A percentile compares a stretch with the other conserved stretches of the same genome.
Conservation (phyloP, 2,113 vertebrate species). For the Sturnus vulgaris region DNA sequence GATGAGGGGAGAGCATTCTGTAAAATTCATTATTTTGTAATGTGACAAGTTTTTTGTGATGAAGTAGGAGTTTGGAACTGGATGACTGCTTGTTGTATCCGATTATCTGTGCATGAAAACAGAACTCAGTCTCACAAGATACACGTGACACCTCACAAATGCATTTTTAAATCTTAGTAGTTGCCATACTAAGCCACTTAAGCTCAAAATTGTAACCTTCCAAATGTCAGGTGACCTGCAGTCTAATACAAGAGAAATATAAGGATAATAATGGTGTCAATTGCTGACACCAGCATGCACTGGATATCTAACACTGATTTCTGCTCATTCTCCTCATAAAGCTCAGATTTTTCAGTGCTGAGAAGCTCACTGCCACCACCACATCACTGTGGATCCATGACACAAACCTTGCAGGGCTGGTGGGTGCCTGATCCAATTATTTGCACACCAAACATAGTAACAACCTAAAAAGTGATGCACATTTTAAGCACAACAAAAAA, state of each 20-base stretch:
- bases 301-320: neutral
- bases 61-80: neutral
- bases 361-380: neutral
- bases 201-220: neutral
- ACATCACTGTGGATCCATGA: neutral
- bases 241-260: neutral
- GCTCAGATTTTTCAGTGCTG: neutral
- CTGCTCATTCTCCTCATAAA: neutral
- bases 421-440: neutral
- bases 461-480: neutral
- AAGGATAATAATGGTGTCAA: neutral
- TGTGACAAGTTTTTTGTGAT: neutral
- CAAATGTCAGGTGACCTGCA: neutral
- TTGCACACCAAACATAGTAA: neutral
- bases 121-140: neutral
- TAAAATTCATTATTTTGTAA: neutral
- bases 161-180: neutral
- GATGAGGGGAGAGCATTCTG: neutral
- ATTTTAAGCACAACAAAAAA: neutral
- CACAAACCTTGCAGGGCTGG: neutral
- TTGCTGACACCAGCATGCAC: neutral
- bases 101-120: neutral
- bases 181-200: neutral
- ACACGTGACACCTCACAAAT: neutral
- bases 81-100: neutral